Evolutionary conservation across 1,140 invertebrate genomes (phyloP), one percentile per base, ranked within the genome.

Genomic region (Hermetia illucens): DNA sequence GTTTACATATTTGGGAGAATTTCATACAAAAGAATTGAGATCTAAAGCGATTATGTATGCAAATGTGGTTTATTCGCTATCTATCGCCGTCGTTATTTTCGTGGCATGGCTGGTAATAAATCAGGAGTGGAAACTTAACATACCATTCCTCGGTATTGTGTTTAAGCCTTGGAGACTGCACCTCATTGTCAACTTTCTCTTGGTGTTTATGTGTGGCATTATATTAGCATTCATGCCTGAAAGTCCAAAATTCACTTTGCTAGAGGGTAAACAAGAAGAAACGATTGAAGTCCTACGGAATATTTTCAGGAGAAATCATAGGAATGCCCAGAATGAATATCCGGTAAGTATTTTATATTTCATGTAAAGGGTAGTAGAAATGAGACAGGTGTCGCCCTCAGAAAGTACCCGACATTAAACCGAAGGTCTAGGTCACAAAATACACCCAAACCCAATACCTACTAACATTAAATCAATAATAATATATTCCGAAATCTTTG

Each of bases 181-280:
- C 31, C 8, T 41, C 8, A 19, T 36, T 9, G 10, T 29, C 8
- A 36, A 27, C 17, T 19, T 17, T 19, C n/a, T 34, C 5, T 19
- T 21, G 4, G 25, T 18, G 20, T 30, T 36, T 12, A 4, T 41
- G 1, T 9, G 21, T 19, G 20, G 16, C 1, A 9, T 70, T 0
- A 52, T 71, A 47, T 45, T 68, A 0, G 63, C 71, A 8, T 56
- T 63, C 4, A 62, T 74, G 12, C 72, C 74, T 0, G 82, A 86
- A 50, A 83, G 76, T 48, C 81, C 82, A 0, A 80, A 80, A 51
- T 85, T 72, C 52, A 59, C 79, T 5, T 52, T 80, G 5, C 64
- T 68, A 0, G 64, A 69, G 52, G 73, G 74, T 40, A 64, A 59
- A 45, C 50, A 62, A 8, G 58, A 71, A 1, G 68, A 75, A 42